Evolutionary conservation across 2,113 vertebrate species (phyloP).

Genomic region (Vidua chalybeata): DNA sequence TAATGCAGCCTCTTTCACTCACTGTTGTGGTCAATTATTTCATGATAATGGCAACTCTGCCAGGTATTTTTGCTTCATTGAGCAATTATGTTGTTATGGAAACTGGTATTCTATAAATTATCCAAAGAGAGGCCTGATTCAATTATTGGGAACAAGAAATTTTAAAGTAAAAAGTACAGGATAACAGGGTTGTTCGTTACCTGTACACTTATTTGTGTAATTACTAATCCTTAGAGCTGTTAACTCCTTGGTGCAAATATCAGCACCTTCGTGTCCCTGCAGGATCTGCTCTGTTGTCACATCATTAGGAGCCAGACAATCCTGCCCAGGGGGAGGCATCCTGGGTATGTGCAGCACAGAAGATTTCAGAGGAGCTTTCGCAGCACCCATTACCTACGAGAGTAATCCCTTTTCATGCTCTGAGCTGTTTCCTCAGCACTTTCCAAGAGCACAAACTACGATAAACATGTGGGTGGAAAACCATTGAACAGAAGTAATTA

Average conservation of each 20-base stretch:
- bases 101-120: slow-evolving; percentile 39
- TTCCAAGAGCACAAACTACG: not conserved
- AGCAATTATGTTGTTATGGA: slow-evolving; percentile 60
- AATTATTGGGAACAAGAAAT: not conserved
- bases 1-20: not conserved
- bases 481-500: not conserved
- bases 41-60: slow-evolving; percentile 9
- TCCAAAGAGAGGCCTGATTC: not conserved
- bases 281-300: not conserved
- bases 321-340: not conserved
- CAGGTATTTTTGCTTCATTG: slow-evolving; percentile 43
- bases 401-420: not conserved
- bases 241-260: not conserved
- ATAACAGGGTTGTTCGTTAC: not conserved
- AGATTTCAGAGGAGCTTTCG: not conserved
- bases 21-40: slow-evolving; percentile 41
- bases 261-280: not conserved
- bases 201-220: not conserved
- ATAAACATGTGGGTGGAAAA: slow-evolving; percentile 10
- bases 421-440: not conserved
- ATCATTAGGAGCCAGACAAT: not conserved
- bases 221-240: not conserved
- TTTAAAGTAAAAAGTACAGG: slow-evolving; percentile 12
- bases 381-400: not conserved
- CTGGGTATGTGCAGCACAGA: not conserved